These are phyloP conservation scores for Magallana angulata DNA, from an alignment of 1,140 invertebrate genomes.

Conservation along the genomic window DNA sequence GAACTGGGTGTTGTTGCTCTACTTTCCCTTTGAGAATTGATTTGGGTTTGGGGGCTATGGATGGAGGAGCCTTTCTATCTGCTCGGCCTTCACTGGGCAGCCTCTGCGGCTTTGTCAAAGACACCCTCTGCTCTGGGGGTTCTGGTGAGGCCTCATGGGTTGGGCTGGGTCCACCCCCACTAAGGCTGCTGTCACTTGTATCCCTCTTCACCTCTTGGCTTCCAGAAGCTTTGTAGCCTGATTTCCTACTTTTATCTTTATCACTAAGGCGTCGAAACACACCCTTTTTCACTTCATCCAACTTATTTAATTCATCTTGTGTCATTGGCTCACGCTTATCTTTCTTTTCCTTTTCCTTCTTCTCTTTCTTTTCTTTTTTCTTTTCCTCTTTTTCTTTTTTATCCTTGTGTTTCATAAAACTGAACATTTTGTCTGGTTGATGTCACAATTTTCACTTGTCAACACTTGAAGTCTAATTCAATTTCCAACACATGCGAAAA, in stretches of 20 bases:
- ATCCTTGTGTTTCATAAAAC: conserved; percentile 86
- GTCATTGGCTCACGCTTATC: conserved; percentile 86
- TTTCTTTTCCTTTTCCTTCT: conserved; percentile 83
- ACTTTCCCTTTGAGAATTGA: conserved; percentile 67
- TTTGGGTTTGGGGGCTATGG: conserved; percentile 64
- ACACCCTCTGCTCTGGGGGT: conserved; percentile 36
- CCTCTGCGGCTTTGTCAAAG: conserved; percentile 47
- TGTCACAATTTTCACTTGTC: background rate
- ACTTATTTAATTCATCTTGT: conserved; percentile 76
- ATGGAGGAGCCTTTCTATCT: conserved; percentile 55
- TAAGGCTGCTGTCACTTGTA: conserved; percentile 69
- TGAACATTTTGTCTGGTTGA: conserved; percentile 73
- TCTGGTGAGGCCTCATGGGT: conserved; percentile 58
- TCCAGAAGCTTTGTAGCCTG: conserved; percentile 45
- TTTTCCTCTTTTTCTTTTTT: conserved; percentile 92
- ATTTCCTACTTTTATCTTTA: conserved; percentile 61
- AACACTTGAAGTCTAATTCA: background rate
- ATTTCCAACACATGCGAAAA: background rate
- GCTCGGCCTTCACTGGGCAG: conserved; percentile 45
- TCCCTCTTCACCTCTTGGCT: conserved; percentile 61
- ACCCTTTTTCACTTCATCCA: conserved; percentile 79
- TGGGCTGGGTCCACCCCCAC: conserved; percentile 66
- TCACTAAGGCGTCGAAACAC: conserved; percentile 74
- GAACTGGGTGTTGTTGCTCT: conserved; percentile 49
- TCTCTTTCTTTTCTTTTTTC: conserved; percentile 88